These are phyloP conservation scores for Smutsia temminckii DNA, from an alignment of 2,797 vertebrate genomes.

Conservation along the genomic window DNA sequence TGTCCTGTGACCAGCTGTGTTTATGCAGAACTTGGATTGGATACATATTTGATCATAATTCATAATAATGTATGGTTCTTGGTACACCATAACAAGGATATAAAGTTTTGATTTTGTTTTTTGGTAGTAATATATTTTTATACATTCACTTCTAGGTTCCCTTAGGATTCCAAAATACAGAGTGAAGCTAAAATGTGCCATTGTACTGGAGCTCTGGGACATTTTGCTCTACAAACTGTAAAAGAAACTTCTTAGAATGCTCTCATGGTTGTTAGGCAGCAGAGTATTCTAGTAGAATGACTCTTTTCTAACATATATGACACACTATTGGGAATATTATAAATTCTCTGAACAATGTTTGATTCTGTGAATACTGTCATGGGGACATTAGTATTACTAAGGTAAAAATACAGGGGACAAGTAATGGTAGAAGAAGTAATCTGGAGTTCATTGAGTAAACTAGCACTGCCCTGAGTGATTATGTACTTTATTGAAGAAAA, in stretches of 20 bases:
- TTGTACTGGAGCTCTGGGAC: neutral
- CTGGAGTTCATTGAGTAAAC: neutral
- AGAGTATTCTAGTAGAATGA: neutral
- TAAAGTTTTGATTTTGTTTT: neutral
- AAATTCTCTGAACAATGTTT: neutral
- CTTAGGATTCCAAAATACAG: neutral
- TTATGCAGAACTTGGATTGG: neutral
- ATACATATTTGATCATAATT: neutral
- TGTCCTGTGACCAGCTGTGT: neutral
- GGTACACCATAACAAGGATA: neutral
- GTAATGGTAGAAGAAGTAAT: neutral
- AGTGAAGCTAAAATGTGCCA: neutral
- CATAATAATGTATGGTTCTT: neutral
- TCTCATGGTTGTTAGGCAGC: neutral
- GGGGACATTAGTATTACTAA: neutral
- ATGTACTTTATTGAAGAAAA: conserved; percentile 5
- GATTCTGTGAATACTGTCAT: neutral
- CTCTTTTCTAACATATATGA: neutral
- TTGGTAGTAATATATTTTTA: neutral
- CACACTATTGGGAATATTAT: neutral
- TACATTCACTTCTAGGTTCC: neutral
- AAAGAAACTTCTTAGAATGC: neutral
- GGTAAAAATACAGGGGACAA: neutral
- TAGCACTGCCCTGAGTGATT: neutral
- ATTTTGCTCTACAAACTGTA: conserved; percentile 9